Evolutionary conservation across 2,888 invertebrate genomes (phyloP).

Genomic region (Xestia sexstrigata): DNA sequence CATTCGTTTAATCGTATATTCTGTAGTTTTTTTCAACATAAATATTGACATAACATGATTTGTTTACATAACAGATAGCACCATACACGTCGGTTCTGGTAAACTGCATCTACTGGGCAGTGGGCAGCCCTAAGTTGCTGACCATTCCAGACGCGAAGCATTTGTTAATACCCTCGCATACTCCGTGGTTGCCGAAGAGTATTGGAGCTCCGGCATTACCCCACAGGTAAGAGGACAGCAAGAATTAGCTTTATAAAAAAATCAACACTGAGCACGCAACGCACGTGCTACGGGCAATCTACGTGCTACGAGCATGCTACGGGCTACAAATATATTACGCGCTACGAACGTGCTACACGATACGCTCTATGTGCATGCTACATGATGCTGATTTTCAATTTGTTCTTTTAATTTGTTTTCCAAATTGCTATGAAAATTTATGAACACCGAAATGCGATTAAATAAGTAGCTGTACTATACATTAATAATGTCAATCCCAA

Average conservation of each 20-base stretch:
- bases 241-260: background rate
- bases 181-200: slow-evolving; percentile 98
- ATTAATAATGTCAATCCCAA: background rate
- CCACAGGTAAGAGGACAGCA: slow-evolving; percentile 89
- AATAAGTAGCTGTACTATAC: too few species aligned
- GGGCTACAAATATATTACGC: background rate
- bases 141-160: slow-evolving; percentile 99
- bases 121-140: slow-evolving; percentile 98
- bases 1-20: background rate
- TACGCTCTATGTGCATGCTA: background rate
- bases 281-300: background rate
- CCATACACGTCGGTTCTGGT: slow-evolving; percentile 99
- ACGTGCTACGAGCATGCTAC: background rate
- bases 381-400: background rate
- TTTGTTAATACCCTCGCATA: slow-evolving; percentile 96
- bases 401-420: too few species aligned
- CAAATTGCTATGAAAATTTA: too few species aligned
- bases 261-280: background rate
- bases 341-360: background rate
- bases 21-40: too few species aligned
- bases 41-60: background rate
- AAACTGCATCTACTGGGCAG: slow-evolving; percentile 99
- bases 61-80: slow-evolving; percentile 92
- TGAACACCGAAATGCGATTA: too few species aligned
- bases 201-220: slow-evolving; percentile 97